phyloP scores from a whole-genome alignment of 2,113 vertebrate species.

The Daphoenositta chrysoptera region DNA sequence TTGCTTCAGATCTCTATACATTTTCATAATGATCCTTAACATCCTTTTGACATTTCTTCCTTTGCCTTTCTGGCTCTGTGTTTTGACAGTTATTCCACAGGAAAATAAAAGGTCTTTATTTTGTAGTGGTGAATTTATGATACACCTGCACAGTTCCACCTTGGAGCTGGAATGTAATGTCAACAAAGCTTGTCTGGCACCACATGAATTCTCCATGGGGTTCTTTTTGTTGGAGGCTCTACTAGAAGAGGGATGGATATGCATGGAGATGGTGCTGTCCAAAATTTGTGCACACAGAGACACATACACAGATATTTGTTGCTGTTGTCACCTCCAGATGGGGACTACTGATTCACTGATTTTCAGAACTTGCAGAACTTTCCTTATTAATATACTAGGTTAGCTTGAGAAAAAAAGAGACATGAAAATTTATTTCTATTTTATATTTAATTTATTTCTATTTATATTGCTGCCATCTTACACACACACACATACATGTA shows the following conservation, averaged over 20 bases:
- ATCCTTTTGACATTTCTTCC: background rate
- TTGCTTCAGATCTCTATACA: background rate
- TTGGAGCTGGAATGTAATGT: background rate
- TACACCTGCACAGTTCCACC: background rate
- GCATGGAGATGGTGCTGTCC: background rate
- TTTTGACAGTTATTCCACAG: background rate
- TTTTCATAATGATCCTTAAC: background rate
- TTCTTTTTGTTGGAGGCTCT: background rate
- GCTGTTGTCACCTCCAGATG: background rate
- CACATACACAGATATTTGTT: background rate
- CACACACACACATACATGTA: rapidly evolving
- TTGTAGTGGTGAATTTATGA: background rate
- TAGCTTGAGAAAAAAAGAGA: background rate
- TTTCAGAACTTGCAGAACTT: background rate
- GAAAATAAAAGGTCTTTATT: background rate
- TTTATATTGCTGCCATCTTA: background rate
- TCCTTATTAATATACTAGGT: background rate
- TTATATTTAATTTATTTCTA: background rate
- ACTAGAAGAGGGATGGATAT: background rate
- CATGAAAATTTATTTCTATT: background rate
- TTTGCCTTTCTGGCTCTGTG: background rate
- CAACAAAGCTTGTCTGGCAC: background rate
- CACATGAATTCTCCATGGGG: background rate
- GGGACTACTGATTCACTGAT: background rate
- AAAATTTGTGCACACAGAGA: background rate